Base-by-base conservation (phyloP, 2,797 vertebrate species). In the Artibeus jamaicensis region DNA sequence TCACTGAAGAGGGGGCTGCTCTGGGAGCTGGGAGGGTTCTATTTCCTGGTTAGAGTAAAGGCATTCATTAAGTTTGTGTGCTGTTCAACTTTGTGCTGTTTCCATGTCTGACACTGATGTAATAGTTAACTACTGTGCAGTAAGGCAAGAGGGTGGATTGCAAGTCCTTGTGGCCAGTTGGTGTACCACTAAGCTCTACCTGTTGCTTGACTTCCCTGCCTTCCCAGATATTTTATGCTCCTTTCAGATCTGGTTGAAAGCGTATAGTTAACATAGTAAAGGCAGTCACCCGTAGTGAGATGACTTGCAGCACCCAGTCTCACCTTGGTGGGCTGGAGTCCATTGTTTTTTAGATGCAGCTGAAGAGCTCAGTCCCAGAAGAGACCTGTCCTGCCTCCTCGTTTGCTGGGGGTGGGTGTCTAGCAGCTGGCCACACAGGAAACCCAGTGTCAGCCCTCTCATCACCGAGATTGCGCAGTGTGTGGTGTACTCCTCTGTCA, bases 61-160 rank as follows among this genome's bases (percentile, higher is more conserved):
- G 39, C 44, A 12, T 79, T 70, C 39, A 14, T 82, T 78, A 73
- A 55, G 34, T 29, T 1, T 0, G 0, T 73, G 48, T 0, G 0
- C n/a, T 86, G 29, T 42, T 70, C 85, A 29, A 22, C 26, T 55
- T 46, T n/a, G 21, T 92, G 18, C 68, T 88, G 3, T 62, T 82
- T 73, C 53, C 87, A n/a, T 59, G 18, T 81, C 59, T 93, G 46
- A 55, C 11, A 0, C 22, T 71, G 3, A 39, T 9, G 12, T 53
- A 74, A 34, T 8, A 37, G 16, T 83, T 79, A 62, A 29, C 37
- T 26, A 1, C 34, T 65, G 9, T 0, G 3, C 3, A 6, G 3
- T 57, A 24, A 67, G 68, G 37, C 42, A 86, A 8, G n/a, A 24
- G 42, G 42, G 15, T 46, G 14, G 24, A 1, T 68, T 44, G 48